Percentiles rank a stretch among this genome's conserved stretches.
Evolutionary conservation across 2,797 vertebrate genomes (phyloP).

Genomic region (Thamnophis elegans): DNA sequence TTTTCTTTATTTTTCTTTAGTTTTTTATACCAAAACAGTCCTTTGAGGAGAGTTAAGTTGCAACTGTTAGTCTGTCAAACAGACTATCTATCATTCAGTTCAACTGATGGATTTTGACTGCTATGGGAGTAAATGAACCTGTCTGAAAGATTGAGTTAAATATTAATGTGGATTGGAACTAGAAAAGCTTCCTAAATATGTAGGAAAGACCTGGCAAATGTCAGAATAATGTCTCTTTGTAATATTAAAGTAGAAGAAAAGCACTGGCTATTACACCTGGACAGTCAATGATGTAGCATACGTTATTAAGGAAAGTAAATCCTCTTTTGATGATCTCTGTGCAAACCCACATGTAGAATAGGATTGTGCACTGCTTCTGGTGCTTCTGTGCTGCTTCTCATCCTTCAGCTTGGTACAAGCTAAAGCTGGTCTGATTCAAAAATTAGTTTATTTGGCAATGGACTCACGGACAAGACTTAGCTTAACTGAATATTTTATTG

Average conservation of each 20-base stretch:
- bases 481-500: background rate
- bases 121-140: background rate
- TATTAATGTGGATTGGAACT: background rate
- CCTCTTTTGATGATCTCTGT: background rate
- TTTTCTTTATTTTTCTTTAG: background rate
- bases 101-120: background rate
- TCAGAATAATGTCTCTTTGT: background rate
- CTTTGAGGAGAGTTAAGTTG: background rate
- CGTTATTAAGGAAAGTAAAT: background rate
- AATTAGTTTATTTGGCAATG: background rate
- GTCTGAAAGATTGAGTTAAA: background rate
- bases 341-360: background rate
- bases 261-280: background rate
- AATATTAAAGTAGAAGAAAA: background rate
- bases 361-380: background rate
- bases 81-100: background rate
- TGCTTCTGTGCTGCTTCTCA: background rate
- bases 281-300: background rate
- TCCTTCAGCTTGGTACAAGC: background rate
- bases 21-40: background rate
- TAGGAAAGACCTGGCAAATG: background rate
- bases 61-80: background rate
- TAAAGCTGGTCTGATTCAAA: background rate
- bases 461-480: background rate
- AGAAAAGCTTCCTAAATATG: background rate